phyloP scores from a whole-genome alignment of 2,888 invertebrate species.

The Leptinotarsa rubiginosa region DNA sequence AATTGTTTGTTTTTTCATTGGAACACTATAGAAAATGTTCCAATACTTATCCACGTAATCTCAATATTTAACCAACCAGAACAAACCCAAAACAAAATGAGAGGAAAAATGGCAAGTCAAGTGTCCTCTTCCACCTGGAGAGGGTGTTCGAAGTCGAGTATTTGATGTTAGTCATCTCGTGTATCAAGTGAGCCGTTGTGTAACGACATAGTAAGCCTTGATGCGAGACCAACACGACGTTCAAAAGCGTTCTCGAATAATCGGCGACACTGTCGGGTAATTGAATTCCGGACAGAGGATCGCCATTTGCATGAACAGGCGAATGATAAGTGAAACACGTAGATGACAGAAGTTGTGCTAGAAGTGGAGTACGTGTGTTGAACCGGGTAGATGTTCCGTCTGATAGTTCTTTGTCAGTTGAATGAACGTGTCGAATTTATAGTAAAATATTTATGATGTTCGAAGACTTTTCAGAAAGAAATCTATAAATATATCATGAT shows the following conservation, averaged over 20 bases:
- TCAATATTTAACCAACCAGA: constrained; percentile 7
- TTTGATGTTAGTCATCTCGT: constrained; percentile 36
- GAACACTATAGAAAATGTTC: not conserved
- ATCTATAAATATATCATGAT: no score
- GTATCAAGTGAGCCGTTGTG: constrained; percentile 22
- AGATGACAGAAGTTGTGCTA: constrained; percentile 13
- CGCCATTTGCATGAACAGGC: constrained; percentile 31
- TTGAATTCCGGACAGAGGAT: constrained; percentile 39
- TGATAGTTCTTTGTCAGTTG: not conserved
- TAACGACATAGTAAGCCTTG: constrained; percentile 24
- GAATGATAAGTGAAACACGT: constrained; percentile 25
- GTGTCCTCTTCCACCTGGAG: constrained; percentile 28
- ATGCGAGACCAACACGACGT: constrained; percentile 28
- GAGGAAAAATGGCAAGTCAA: constrained; percentile 9
- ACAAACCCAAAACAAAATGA: constrained; percentile 9
- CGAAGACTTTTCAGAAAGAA: no score
- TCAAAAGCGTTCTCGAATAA: constrained; percentile 46
- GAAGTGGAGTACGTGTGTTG: constrained; percentile 5
- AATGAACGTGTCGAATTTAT: not conserved
- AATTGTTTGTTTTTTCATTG: no score
- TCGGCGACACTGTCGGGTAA: constrained; percentile 41
- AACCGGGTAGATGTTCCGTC: not conserved
- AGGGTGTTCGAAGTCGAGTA: constrained; percentile 35
- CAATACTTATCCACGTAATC: not conserved
- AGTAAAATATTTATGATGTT: not conserved